A percentile compares a stretch with the other conserved stretches of the same genome.
phyloP scores from a whole-genome alignment of 2,888 invertebrate genomes.

The Hymenopus coronatus region DNA sequence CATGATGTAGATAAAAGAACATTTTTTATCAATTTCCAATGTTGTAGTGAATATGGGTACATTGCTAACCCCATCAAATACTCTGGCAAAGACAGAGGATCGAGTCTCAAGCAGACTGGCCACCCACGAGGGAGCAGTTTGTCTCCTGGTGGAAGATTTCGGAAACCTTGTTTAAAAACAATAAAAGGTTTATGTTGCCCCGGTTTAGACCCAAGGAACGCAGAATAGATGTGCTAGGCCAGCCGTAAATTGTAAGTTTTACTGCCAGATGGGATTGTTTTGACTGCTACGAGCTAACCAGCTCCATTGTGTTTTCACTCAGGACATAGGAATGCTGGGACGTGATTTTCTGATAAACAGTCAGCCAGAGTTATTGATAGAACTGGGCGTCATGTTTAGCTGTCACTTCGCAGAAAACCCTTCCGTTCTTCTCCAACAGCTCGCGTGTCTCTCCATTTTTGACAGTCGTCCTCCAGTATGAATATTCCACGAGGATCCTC shows the following conservation, averaged over 20 bases:
- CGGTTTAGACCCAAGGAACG: neutral
- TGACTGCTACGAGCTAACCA: neutral
- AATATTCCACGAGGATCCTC: too few relatives aligned
- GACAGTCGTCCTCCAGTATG: too few relatives aligned
- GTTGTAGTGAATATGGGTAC: too few relatives aligned
- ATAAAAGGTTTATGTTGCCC: neutral
- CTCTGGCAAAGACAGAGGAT: too few relatives aligned
- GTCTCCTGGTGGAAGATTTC: neutral
- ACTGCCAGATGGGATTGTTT: neutral
- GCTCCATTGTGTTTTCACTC: neutral
- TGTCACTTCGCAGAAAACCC: too few relatives aligned
- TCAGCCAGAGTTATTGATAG: neutral
- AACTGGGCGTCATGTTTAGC: too few relatives aligned
- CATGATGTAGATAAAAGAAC: too few relatives aligned
- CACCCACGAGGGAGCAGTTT: neutral
- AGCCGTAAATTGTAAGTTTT: neutral
- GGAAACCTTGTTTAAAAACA: neutral
- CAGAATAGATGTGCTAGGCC: neutral
- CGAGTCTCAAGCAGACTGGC: too few relatives aligned
- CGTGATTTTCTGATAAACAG: neutral
- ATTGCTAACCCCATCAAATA: too few relatives aligned
- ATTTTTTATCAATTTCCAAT: too few relatives aligned
- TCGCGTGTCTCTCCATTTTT: too few relatives aligned
- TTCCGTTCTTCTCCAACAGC: too few relatives aligned
- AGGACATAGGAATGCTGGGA: neutral